phyloP scores from a whole-genome alignment of 2,888 invertebrate species.

The Thera obeliscata region DNA sequence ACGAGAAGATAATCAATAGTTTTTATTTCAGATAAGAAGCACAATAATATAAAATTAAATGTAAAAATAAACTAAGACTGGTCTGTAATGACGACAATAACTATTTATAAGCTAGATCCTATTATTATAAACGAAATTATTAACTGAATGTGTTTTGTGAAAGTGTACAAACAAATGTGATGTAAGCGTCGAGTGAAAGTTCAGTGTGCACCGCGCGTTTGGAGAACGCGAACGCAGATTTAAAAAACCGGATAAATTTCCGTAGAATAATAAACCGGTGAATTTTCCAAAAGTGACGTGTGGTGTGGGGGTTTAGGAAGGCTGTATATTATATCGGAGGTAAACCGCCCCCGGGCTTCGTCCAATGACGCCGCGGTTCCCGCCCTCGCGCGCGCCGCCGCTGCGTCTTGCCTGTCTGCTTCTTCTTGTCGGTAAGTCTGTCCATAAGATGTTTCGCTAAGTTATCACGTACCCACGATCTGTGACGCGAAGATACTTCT shows the following conservation, averaged over 20 bases:
- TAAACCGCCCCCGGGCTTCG: slow-evolving; percentile 71
- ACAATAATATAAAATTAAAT: slow-evolving; percentile 28
- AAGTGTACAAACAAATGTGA: slow-evolving; percentile 54
- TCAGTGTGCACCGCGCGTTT: slow-evolving; percentile 58
- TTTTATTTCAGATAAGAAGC: slow-evolving; percentile 31
- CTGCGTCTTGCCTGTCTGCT: slow-evolving; percentile 59
- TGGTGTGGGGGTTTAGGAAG: slow-evolving; percentile 44
- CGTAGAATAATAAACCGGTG: slow-evolving; percentile 25
- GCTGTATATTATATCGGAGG: slow-evolving; percentile 42
- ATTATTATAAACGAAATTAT: slow-evolving; percentile 34
- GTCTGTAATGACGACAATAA: slow-evolving; percentile 56
- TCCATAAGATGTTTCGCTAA: slow-evolving; percentile 16
- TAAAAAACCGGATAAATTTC: slow-evolving; percentile 31
- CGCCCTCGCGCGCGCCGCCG: slow-evolving; percentile 69
- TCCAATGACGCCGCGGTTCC: slow-evolving; percentile 75
- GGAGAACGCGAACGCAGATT: slow-evolving; percentile 51
- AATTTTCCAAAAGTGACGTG: slow-evolving; percentile 33
- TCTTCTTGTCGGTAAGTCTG: slow-evolving; percentile 70
- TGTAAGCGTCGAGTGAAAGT: slow-evolving; percentile 69
- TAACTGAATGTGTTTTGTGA: slow-evolving; percentile 35
- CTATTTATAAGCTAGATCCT: slow-evolving; percentile 37
- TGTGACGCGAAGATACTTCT: neutral
- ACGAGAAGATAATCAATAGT: neutral
- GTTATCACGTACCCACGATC: slow-evolving; percentile 13
- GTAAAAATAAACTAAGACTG: slow-evolving; percentile 40